phyloP scores from a whole-genome alignment of 1,140 invertebrate genomes.

The Drosophila pectinifera region DNA sequence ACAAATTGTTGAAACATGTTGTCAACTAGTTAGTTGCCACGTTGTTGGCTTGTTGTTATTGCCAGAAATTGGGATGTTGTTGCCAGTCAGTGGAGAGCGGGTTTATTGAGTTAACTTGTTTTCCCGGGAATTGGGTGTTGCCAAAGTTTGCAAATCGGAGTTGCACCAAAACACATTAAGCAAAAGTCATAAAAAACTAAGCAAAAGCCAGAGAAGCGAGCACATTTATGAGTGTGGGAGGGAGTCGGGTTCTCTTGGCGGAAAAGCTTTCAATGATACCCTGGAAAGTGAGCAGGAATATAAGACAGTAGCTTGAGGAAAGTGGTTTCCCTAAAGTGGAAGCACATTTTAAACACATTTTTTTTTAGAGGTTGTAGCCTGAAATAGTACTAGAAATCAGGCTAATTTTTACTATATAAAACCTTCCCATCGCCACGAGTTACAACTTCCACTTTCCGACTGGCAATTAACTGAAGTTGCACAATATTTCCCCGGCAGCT shows the following conservation, averaged over 20 bases:
- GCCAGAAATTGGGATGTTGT: neutral
- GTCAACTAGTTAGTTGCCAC: conserved; percentile 74
- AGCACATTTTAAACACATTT: no score
- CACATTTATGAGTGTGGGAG: neutral
- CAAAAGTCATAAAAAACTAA: conserved; percentile 18
- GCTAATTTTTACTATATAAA: no score
- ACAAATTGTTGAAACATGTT: conserved; percentile 81
- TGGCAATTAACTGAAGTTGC: conserved; percentile 47
- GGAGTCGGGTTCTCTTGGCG: neutral
- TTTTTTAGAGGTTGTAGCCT: no score
- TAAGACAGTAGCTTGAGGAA: no score
- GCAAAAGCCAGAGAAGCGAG: neutral
- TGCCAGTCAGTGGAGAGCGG: conserved; percentile 7
- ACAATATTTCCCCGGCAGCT: conserved; percentile 31
- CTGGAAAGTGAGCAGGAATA: neutral
- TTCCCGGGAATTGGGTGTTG: conserved; percentile 56
- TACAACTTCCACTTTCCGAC: neutral
- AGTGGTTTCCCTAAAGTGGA: no score
- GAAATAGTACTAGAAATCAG: no score
- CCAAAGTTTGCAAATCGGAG: conserved; percentile 38
- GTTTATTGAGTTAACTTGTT: conserved; percentile 48
- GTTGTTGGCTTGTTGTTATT: conserved; percentile 34
- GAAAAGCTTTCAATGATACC: neutral
- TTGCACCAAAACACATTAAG: conserved; percentile 19
- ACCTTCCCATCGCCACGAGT: neutral